Base-by-base conservation (phyloP, 2,113 vertebrate genomes). In the Vicugna pacos region DNA sequence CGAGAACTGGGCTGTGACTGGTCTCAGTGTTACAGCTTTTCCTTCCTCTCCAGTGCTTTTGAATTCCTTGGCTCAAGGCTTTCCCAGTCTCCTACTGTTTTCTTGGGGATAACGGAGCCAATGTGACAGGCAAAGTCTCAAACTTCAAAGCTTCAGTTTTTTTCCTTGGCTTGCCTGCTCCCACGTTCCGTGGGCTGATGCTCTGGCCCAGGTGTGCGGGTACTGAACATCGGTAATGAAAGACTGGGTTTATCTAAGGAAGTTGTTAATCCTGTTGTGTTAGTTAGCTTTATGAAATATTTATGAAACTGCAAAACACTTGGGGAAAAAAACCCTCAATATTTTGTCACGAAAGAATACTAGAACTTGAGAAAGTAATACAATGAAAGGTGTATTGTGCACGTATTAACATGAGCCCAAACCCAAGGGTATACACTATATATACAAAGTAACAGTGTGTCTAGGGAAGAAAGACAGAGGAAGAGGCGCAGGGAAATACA, bases 211-310 rank as follows among this genome's bases (percentile, higher is more conserved):
- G n/a, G 13, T 17, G 17, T 6, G 11, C 67, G 50, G 32, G 28
- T 38, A n/a, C 24, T 75, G 46, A 90, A 46, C 64, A 54, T 52
- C 16, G 10, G 19, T 32, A 52, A 64, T 67, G 60, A 84, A 65
- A 58, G 81, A n/a, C 8, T 30, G 16, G 26, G 42, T 87, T 95
- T 92, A 42, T 80, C 50, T 77, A 30, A 94, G 73, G 48, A 93
- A 76, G 67, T 76, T 22, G 9, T 54, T 96, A 95, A 96, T 97
- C 80, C n/a, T 96, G 58, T 87, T 90, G 79, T 81, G 67, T 35
- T 73, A 14, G 10, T 64, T 70, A 67, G 67, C 46, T 20, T 89
- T 90, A 54, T 22, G 80, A 87, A 96, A 95, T 83, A 60, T 30
- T 90, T 75, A 83, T 0, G 19, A 54, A 93, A 67, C 35, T 48